phyloP scores from a whole-genome alignment of 2,888 invertebrate species.

The Cephus nigrinus region DNA sequence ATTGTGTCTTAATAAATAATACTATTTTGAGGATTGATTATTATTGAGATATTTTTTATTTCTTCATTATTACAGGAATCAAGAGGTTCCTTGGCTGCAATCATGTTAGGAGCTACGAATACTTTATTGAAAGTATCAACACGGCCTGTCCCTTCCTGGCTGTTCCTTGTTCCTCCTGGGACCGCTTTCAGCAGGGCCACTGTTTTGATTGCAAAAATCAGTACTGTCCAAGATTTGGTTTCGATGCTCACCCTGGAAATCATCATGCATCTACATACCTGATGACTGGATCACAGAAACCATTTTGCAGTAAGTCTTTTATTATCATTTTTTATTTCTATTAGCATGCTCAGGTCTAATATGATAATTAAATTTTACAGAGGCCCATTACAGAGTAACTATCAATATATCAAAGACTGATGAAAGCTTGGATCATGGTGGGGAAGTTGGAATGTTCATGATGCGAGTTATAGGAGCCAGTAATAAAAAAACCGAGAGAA shows the following conservation, averaged over 20 bases:
- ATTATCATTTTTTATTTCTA: not conserved
- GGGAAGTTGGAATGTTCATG: slow-evolving; percentile 81
- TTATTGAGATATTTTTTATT: not conserved
- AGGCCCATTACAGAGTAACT: slow-evolving; percentile 81
- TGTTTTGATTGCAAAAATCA: slow-evolving; percentile 77
- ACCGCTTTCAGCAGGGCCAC: slow-evolving; percentile 77
- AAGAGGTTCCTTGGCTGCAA: slow-evolving; percentile 84
- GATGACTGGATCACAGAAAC: slow-evolving; percentile 76
- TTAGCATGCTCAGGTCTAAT: not conserved
- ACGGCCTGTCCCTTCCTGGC: slow-evolving; percentile 81
- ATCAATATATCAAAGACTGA: slow-evolving; percentile 80
- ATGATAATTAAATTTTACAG: slow-evolving; percentile 67
- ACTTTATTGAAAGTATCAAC: slow-evolving; percentile 86
- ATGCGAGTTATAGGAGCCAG: slow-evolving; percentile 75
- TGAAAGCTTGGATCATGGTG: slow-evolving; percentile 79
- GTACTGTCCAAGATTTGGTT: slow-evolving; percentile 76
- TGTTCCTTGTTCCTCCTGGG: slow-evolving; percentile 83
- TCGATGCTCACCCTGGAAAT: slow-evolving; percentile 70
- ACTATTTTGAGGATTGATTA: too few species aligned
- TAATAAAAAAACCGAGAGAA: slow-evolving; percentile 72
- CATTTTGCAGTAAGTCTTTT: slow-evolving; percentile 81
- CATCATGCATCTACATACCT: slow-evolving; percentile 72
- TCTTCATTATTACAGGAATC: slow-evolving; percentile 66
- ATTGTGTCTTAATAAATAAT: not conserved
- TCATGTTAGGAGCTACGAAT: slow-evolving; percentile 86